phyloP scores from a whole-genome alignment of 1,140 invertebrate genomes.

The Orius laevigatus region DNA sequence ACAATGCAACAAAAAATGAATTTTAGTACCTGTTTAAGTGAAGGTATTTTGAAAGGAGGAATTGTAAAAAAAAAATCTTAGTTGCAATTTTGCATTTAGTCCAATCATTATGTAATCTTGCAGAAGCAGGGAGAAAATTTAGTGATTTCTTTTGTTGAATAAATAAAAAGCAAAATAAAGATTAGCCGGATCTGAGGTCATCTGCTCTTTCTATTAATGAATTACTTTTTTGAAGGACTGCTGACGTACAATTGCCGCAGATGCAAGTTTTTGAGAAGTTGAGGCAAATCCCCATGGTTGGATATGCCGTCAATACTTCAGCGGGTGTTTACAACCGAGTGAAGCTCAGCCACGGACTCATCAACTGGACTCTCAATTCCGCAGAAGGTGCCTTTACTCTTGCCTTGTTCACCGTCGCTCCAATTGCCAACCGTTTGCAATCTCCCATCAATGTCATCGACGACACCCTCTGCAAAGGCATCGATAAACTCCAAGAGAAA shows the following conservation, averaged over 20 bases:
- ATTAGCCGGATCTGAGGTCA: not conserved
- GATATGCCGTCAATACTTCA: constrained; percentile 34
- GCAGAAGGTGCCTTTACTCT: constrained; percentile 44
- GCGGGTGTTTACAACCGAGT: constrained; percentile 36
- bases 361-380: constrained; percentile 47
- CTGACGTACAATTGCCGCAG: constrained; percentile 26
- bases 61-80: too few species aligned
- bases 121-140: not conserved
- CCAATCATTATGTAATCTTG: too few species aligned
- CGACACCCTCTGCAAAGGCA: constrained; percentile 51
- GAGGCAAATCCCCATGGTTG: constrained; percentile 35
- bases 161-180: not conserved
- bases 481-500: constrained; percentile 57
- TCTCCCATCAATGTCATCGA: constrained; percentile 53
- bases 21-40: too few species aligned
- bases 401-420: constrained; percentile 39
- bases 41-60: too few species aligned
- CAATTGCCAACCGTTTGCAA: constrained; percentile 46
- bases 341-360: constrained; percentile 33
- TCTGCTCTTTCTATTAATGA: not conserved
- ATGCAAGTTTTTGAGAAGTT: constrained; percentile 37
- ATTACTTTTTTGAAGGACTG: constrained; percentile 4
- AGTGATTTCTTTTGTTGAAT: not conserved
- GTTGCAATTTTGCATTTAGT: too few species aligned
- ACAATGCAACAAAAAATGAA: too few species aligned